A percentile compares a stretch with the other conserved stretches of the same genome.
These are phyloP conservation scores for Drosophila lowei DNA, from an alignment of 1,140 invertebrate genomes.

Conservation along the genomic window DNA sequence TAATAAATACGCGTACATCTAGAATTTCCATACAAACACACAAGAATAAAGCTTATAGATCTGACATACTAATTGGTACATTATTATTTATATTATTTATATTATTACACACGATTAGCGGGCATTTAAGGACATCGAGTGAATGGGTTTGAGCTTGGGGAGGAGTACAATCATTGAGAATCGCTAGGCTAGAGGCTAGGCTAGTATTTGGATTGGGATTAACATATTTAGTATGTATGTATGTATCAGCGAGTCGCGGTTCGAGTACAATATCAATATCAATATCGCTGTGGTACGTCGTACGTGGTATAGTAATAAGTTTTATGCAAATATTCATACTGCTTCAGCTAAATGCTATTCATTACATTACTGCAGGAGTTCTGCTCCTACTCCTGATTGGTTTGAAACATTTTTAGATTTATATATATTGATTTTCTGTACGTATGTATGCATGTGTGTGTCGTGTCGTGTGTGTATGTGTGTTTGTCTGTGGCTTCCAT, in stretches of 20 bases:
- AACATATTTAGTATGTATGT: conserved; percentile 3
- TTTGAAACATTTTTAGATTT: conserved; percentile 34
- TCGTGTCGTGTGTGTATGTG: background rate
- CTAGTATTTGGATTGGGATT: conserved; percentile 5
- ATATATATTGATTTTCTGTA: conserved; percentile 16
- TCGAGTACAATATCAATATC: conserved; percentile 45
- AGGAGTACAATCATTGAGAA: background rate
- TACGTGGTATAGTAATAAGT: conserved; percentile 53
- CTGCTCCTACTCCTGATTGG: conserved; percentile 2
- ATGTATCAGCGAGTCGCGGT: conserved; percentile 36
- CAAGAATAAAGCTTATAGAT: conserved; percentile 73
- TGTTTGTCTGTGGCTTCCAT: background rate
- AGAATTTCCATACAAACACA: conserved; percentile 43
- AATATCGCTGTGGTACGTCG: conserved; percentile 18
- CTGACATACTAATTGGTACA: conserved; percentile 46
- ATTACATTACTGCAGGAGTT: conserved; percentile 33
- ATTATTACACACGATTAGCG: conserved; percentile 16
- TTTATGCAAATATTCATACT: conserved; percentile 55
- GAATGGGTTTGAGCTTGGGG: conserved; percentile 35
- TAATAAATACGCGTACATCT: conserved; percentile 70
- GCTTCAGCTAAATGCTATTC: conserved; percentile 74
- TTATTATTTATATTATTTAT: conserved; percentile 1
- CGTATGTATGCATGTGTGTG: conserved; percentile 8
- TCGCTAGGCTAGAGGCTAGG: background rate
- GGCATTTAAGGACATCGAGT: conserved; percentile 68